phyloP scores from a whole-genome alignment of 92 coral and sea anemone species.

The Siderastrea radians region DNA sequence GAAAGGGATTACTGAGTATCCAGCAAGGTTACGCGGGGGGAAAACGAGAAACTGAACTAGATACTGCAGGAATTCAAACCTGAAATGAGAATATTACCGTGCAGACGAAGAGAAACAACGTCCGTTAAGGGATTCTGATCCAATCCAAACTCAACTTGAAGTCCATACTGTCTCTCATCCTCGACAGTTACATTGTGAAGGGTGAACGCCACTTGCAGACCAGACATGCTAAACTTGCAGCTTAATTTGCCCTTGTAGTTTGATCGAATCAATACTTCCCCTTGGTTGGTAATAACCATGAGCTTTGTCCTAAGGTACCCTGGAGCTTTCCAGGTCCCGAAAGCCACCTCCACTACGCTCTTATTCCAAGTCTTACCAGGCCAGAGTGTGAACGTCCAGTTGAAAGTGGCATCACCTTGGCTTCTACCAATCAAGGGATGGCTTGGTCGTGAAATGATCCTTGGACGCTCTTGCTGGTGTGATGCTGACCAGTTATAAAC shows the following conservation, averaged over 20 bases:
- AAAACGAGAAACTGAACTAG: too few relatives aligned
- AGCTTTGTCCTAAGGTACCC: not conserved
- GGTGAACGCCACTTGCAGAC: slow-evolving; percentile 1
- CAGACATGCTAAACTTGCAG: not conserved
- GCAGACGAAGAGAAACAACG: not conserved
- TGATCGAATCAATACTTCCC: not conserved
- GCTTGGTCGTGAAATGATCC: not conserved
- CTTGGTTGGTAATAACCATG: not conserved
- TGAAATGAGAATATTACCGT: too few relatives aligned
- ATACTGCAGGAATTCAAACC: too few relatives aligned
- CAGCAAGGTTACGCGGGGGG: too few relatives aligned
- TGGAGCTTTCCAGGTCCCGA: not conserved
- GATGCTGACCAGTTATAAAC: not conserved
- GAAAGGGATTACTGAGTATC: too few relatives aligned
- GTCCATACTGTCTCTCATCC: slow-evolving; percentile 1
- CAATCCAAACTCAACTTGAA: slow-evolving; percentile 6
- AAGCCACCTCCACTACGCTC: slow-evolving; percentile 3
- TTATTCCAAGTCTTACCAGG: slow-evolving; percentile 8
- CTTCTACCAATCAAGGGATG: slow-evolving; percentile 2
- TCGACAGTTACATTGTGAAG: not conserved
- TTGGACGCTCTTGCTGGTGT: not conserved
- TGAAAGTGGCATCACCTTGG: not conserved
- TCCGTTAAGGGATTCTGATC: not conserved
- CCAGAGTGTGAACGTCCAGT: not conserved
- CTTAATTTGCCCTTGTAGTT: not conserved